These are phyloP conservation scores for Mus minutoides DNA, from an alignment of 2,797 vertebrate species.

Conservation along the genomic window DNA sequence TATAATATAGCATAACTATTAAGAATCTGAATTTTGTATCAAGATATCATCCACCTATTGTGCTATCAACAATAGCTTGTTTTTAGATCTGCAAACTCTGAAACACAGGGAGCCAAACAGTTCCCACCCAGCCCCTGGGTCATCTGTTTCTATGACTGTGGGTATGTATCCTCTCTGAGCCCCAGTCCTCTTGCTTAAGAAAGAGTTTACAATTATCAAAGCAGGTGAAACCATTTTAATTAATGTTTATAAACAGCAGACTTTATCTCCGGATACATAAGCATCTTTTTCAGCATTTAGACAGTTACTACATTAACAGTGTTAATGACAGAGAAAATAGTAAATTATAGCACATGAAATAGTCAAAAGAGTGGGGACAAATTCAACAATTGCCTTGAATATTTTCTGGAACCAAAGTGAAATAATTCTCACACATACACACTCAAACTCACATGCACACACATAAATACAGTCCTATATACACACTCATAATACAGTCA, in stretches of 20 bases:
- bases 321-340: background rate
- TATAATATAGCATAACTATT: background rate
- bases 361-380: background rate
- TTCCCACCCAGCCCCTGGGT: background rate
- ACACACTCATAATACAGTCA: background rate
- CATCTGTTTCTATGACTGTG: background rate
- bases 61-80: background rate
- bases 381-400: background rate
- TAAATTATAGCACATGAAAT: background rate
- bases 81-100: background rate
- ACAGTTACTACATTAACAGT: background rate
- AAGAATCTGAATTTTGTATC: background rate
- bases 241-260: background rate
- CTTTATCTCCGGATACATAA: background rate
- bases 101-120: background rate
- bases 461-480: background rate
- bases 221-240: background rate
- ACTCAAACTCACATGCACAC: background rate
- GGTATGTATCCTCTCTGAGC: background rate
- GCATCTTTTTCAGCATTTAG: background rate
- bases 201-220: background rate
- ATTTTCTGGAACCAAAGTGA: background rate
- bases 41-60: background rate
- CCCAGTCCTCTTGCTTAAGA: background rate
- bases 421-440: background rate